Evolutionary conservation across 1,140 invertebrate genomes (phyloP), one percentile per base, ranked within the genome.

Genomic region (Hyles euphorbiae): DNA sequence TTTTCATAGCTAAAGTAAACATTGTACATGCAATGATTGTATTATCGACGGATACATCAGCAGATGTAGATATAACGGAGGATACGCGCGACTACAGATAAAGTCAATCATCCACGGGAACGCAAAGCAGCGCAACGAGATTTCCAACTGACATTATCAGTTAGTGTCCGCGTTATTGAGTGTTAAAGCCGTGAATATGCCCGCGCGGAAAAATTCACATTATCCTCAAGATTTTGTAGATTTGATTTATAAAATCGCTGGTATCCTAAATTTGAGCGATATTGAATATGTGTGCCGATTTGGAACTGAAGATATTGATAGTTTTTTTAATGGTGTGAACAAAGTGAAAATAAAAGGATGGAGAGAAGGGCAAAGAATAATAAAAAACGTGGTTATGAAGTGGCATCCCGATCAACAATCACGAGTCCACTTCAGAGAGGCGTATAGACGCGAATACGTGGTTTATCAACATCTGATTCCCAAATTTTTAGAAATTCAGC

Each of bases 401-500:
- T 78, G 80, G 71, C 74, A 78, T 61, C 57, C 64, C 43, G 72
- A 76, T 50, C 58, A 61, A 53, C 61, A 60, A 53, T 67, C 72
- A 45, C 71, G 80, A 4, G 54, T 50, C 33, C 64, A 61, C 34
- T 81, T 76, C 48, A 71, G 77, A 58, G 63, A 74, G 45, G 67
- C 72, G 2, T 81, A 79, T 56, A 65, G 51, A n/a, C 65, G 82
- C 57, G 82, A 83, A 56, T 66, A 65, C 40, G 45, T 72, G 0
- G 75, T 76, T 55, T 74, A 76, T 56, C 58, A 63, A 40, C 8
- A 58, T 2, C 61, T 82, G 33, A 58, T 69, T 8, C 78, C 80
- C 5, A 69, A 68, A 32, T 58, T 76, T 36, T 50, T 85, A 7
- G 68, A 85, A 33, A 72, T 82, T 11, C 82, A 85, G 67, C 70